Conservation (phyloP, 2,888 invertebrate genomes). For the Lithosia quadra region DNA sequence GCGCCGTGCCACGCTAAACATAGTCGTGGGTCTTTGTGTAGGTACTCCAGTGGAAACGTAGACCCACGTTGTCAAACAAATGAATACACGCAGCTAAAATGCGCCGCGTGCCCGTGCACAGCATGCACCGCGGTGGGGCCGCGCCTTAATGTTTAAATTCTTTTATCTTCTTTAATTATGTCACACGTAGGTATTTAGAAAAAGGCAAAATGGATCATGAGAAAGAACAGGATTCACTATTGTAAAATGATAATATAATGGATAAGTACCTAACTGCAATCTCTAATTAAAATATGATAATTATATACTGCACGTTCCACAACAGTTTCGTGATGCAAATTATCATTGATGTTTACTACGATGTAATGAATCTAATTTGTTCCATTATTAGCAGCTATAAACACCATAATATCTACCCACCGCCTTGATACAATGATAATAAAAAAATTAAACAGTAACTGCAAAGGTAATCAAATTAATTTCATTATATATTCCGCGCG, state of each 20-base stretch:
- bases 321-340: conserved; percentile 3
- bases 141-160: no score
- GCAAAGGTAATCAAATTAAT: conserved; percentile 33
- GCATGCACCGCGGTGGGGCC: no score
- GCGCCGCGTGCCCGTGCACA: no score
- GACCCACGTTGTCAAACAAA: no score
- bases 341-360: background rate
- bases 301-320: background rate
- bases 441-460: conserved; percentile 17
- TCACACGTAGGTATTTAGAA: background rate
- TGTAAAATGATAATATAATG: background rate
- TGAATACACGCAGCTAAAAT: no score
- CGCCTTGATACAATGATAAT: conserved; percentile 10
- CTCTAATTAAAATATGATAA: background rate
- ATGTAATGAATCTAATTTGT: conserved; percentile 10
- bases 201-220: background rate
- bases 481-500: conserved; percentile 20
- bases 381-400: conserved; percentile 7
- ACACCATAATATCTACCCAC: conserved; percentile 5
- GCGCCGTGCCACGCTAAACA: no score
- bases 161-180: background rate
- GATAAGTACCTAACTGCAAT: background rate
- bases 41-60: no score
- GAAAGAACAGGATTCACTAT: background rate
- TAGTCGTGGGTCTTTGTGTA: no score